Evolutionary conservation across 2,113 vertebrate species (phyloP).

Genomic region (Phalacrocorax brasilianus): DNA sequence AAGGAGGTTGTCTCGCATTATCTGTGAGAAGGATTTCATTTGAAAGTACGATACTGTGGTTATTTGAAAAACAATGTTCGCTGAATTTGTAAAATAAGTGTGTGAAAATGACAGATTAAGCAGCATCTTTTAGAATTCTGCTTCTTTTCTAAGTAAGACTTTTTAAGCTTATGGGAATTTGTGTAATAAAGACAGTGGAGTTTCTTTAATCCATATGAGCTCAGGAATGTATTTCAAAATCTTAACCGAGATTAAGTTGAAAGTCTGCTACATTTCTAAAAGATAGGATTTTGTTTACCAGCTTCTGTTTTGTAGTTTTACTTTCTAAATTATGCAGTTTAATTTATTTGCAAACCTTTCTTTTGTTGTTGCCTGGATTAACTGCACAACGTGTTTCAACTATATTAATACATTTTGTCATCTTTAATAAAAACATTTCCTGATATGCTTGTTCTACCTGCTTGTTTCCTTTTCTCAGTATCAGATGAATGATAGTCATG

Average conservation of each 20-base stretch:
- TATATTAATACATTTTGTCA: conserved; percentile 49
- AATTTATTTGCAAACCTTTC: conserved; percentile 56
- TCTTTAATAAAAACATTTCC: conserved; percentile 72
- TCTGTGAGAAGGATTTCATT: background rate
- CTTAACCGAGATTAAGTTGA: conserved; percentile 21
- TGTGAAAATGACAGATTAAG: conserved; percentile 39
- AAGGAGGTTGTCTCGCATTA: background rate
- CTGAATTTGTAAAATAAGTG: background rate
- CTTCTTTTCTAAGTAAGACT: conserved; percentile 30
- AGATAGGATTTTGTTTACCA: conserved; percentile 32
- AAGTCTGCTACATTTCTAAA: conserved; percentile 39
- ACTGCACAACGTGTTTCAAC: background rate
- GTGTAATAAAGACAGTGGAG: conserved; percentile 10
- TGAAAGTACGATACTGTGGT: background rate
- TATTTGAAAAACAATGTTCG: background rate
- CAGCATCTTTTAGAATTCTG: background rate
- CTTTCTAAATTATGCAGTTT: conserved; percentile 40
- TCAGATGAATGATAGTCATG: background rate
- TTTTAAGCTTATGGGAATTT: conserved; percentile 26
- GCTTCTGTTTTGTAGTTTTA: conserved; percentile 46
- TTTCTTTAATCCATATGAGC: conserved; percentile 33
- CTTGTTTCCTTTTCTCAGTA: background rate
- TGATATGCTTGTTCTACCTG: conserved; percentile 9
- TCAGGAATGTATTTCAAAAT: conserved; percentile 58
- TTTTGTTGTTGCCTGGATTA: conserved; percentile 29